Percentiles rank a stretch among this genome's conserved stretches.
Evolutionary conservation across 2,888 invertebrate genomes (phyloP).

Genomic region (Thalpophila matura): DNA sequence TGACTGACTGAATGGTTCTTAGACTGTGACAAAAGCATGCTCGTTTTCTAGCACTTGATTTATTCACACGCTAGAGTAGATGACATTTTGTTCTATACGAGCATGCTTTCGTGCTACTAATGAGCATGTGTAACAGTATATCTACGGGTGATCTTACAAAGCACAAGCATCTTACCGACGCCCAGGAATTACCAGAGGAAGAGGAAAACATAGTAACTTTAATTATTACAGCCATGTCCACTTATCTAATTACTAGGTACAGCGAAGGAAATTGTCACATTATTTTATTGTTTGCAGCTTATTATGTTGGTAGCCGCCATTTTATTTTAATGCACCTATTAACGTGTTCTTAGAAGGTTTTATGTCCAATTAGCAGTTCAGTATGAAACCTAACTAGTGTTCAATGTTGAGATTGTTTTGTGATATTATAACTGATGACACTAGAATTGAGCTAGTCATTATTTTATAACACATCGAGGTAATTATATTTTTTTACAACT

Average conservation of each 20-base stretch:
- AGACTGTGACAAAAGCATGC: too few relatives aligned
- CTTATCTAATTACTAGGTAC: constrained; percentile 22
- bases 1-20: too few relatives aligned
- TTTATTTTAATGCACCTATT: constrained; percentile 36
- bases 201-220: constrained; percentile 68
- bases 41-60: too few relatives aligned
- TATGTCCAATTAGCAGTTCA: constrained; percentile 44
- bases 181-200: constrained; percentile 66
- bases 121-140: too few relatives aligned
- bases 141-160: constrained; percentile 71
- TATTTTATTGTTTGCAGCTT: constrained; percentile 61
- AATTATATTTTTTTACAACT: constrained; percentile 11
- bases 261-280: constrained; percentile 32
- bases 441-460: constrained; percentile 3
- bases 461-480: constrained; percentile 10
- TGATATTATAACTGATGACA: constrained; percentile 11
- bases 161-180: constrained; percentile 84
- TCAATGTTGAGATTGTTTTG: constrained; percentile 17
- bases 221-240: constrained; percentile 31
- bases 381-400: constrained; percentile 20
- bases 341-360: constrained; percentile 44
- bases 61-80: too few relatives aligned
- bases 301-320: constrained; percentile 11
- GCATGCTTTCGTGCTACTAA: too few relatives aligned
- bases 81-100: too few relatives aligned